Evolutionary conservation across 2,888 invertebrate species (phyloP).

Genomic region (Ctena decussata): DNA sequence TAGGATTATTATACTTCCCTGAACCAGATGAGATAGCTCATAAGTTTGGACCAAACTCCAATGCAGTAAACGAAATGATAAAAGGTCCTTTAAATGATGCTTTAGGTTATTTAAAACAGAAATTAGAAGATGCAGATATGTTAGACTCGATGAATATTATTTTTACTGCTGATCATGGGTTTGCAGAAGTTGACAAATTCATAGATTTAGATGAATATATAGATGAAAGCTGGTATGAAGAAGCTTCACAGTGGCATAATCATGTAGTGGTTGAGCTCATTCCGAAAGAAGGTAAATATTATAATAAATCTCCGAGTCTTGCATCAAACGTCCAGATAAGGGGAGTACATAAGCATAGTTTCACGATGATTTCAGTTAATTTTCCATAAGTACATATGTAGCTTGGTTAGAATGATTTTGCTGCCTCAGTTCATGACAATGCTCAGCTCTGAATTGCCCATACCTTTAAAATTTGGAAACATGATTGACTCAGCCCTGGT

Average conservation of each 20-base stretch:
- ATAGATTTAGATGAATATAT: constrained; percentile 66
- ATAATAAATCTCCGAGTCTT: too few species aligned
- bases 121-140: constrained; percentile 88
- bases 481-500: too few species aligned
- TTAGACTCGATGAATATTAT: constrained; percentile 89
- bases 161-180: constrained; percentile 92
- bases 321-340: too few species aligned
- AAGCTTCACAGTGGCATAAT: constrained; percentile 38
- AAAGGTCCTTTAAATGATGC: constrained; percentile 86
- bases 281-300: constrained; percentile 87
- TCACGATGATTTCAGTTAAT: too few species aligned
- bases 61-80: constrained; percentile 87
- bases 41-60: constrained; percentile 87
- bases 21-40: constrained; percentile 91
- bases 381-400: too few species aligned
- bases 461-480: too few species aligned
- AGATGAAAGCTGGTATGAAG: constrained; percentile 51
- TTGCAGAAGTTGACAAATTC: constrained; percentile 88
- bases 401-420: too few species aligned
- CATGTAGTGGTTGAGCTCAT: constrained; percentile 40
- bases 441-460: too few species aligned
- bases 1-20: constrained; percentile 91
- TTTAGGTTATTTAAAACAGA: constrained; percentile 88
- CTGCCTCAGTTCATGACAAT: too few species aligned
- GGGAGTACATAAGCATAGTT: too few species aligned